Conservation (phyloP, 2,888 invertebrate species). For the Agonopterix heracliana region DNA sequence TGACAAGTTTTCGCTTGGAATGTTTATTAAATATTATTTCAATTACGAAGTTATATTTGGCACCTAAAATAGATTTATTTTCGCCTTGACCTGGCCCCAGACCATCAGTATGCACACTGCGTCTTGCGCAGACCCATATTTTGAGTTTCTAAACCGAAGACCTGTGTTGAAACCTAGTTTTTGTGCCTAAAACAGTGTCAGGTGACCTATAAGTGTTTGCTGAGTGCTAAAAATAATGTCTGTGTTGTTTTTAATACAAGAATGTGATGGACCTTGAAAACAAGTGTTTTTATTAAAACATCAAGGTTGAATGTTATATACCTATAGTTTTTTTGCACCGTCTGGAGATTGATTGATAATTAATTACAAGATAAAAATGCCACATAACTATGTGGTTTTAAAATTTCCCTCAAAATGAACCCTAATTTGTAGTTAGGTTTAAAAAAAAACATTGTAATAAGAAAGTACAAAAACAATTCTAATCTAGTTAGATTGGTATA, state of each 20-base stretch:
- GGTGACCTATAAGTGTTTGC: not conserved
- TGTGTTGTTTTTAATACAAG: not conserved
- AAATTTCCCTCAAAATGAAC: not conserved
- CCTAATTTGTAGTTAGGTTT: too few relatives aligned
- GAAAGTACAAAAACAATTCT: too few relatives aligned
- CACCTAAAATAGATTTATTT: constrained; percentile 40
- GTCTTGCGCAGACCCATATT: constrained; percentile 40
- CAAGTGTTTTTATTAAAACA: not conserved
- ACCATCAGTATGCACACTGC: constrained; percentile 41
- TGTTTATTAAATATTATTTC: not conserved
- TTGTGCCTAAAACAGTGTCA: not conserved
- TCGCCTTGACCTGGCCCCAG: constrained; percentile 52
- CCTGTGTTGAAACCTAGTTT: constrained; percentile 1
- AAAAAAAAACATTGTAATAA: too few relatives aligned
- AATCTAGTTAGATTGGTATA: too few relatives aligned
- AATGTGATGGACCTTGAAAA: constrained; percentile 1
- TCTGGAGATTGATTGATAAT: not conserved
- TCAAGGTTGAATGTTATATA: not conserved
- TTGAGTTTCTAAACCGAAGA: constrained; percentile 19
- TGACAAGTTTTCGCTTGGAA: not conserved
- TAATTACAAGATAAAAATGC: not conserved
- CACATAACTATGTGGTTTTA: not conserved
- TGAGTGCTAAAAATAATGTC: constrained; percentile 1
- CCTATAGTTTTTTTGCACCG: not conserved
- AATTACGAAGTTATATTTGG: not conserved